phyloP scores from a whole-genome alignment of 1,140 invertebrate species.

The Scaptodrosophila lebanonensis region DNA sequence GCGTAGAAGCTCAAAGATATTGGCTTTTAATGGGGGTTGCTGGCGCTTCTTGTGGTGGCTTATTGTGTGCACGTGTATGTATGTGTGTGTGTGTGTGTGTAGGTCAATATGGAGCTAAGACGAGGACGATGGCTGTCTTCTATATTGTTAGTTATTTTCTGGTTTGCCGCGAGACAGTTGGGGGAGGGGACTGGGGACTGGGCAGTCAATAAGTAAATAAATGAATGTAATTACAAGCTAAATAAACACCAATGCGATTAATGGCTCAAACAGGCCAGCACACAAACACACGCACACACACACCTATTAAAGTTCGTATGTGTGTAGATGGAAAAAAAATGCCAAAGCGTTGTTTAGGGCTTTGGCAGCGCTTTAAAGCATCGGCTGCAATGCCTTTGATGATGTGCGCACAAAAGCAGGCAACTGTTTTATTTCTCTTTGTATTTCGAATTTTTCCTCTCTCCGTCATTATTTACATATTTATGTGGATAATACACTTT shows the following conservation, averaged over 20 bases:
- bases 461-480: neutral
- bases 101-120: conserved; percentile 37
- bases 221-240: conserved; percentile 77
- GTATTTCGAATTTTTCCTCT: neutral
- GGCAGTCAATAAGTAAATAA: conserved; percentile 77
- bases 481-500: no score
- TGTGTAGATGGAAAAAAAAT: conserved; percentile 6
- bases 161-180: conserved; percentile 52
- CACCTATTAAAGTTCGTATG: neutral
- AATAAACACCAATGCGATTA: conserved; percentile 77
- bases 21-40: conserved; percentile 73
- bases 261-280: conserved; percentile 41
- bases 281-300: neutral
- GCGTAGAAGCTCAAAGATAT: conserved; percentile 55
- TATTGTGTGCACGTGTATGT: no score
- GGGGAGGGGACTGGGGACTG: no score
- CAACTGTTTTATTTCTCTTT: conserved; percentile 7
- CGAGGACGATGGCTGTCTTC: neutral
- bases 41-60: conserved; percentile 35
- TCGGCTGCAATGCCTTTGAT: conserved; percentile 29
- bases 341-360: conserved; percentile 6
- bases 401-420: conserved; percentile 4
- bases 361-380: conserved; percentile 12
- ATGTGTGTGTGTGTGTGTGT: no score
- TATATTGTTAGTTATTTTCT: conserved; percentile 61